Percentiles rank a stretch among this genome's conserved stretches.
Evolutionary conservation across 2,113 vertebrate genomes (phyloP).

Genomic region (Calypte anna): DNA sequence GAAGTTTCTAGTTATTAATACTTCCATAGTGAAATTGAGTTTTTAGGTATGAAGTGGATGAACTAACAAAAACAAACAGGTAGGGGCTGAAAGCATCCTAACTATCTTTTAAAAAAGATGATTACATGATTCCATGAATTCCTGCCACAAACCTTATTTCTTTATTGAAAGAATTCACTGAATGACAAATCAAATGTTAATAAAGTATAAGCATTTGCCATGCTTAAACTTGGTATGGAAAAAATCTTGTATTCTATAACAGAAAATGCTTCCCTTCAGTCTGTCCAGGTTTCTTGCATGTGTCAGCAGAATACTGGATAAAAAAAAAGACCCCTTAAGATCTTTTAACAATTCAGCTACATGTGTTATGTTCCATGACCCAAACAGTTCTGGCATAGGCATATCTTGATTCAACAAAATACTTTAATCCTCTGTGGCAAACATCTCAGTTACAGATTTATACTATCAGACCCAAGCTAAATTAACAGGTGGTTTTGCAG

Average conservation of each 20-base stretch:
- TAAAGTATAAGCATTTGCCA: no score
- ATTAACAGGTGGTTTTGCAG: background rate
- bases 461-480: background rate
- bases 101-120: background rate
- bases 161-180: background rate
- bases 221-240: background rate
- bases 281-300: background rate
- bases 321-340: background rate
- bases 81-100: background rate
- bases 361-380: background rate
- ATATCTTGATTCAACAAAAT: constrained; percentile 1
- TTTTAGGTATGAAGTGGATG: background rate
- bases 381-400: background rate
- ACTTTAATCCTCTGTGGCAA: background rate
- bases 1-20: background rate
- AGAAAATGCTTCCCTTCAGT: background rate
- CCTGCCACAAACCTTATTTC: background rate
- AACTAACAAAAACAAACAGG: background rate
- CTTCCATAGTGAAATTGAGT: background rate
- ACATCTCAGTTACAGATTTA: background rate
- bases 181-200: background rate
- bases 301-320: background rate
- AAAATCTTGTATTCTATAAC: background rate
- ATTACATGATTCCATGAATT: background rate
- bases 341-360: background rate